Evolutionary conservation across 2,797 vertebrate species (phyloP), one percentile per base, ranked within the genome.

Genomic region (Falco cherrug): DNA sequence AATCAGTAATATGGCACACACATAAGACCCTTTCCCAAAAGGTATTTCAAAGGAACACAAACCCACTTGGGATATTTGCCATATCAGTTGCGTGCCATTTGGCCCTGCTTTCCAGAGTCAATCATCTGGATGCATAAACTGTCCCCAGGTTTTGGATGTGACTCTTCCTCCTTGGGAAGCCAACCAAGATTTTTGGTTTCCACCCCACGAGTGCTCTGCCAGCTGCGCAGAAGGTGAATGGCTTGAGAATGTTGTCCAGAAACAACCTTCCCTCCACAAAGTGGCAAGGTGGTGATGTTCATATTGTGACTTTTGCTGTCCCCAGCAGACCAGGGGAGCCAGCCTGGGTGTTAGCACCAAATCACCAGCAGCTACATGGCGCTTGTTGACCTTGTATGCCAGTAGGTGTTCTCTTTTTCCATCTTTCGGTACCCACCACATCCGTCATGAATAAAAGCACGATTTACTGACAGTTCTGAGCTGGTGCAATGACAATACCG

Each of bases 391-490:
- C 51, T 77, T 35, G 5, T 22, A n/a, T 10, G 79, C 67, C 91
- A 82, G 63, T 8, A 95, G 25, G 60, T 35, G 63, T 5, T 35
- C 28, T 80, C 69, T 57, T 82, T 70, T 86, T 43, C 51, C 81
- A 78, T 43, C 81, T 80, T 70, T 59, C 70, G 71, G 24, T 50
- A 70, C 79, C 87, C 85, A 77, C 28, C 48, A 45, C 47, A 47
- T 81, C 88, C 28, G 7, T 71, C 54, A 50, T 43, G 94, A 93
- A 95, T 64, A 78, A 90, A 97, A 96, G 57, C 67, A 63, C 0
- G 4, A 81, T 90, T 87, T 63, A 80, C 89, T 37, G 91, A 59
- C 83, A 59, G 89, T 69, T 90, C 86, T 64, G 71, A 96, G 94
- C 78, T 45, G 2, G 89, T 48, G 6, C 0, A 4, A 54, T 13